Conservation (phyloP, 2,888 invertebrate species). For the Trichopoda pennipes region DNA sequence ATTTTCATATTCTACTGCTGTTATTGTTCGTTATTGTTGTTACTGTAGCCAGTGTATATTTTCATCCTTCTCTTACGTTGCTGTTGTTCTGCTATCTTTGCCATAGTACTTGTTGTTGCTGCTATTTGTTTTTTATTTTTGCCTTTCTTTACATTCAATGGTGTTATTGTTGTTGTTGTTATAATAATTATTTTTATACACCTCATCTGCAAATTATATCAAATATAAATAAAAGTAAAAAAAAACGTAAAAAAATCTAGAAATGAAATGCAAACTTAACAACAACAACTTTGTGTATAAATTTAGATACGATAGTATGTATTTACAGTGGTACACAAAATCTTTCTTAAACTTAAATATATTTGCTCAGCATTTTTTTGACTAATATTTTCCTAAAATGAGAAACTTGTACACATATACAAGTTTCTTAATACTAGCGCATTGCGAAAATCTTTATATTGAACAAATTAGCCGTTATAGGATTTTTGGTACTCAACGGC, state of each 20-base stretch:
- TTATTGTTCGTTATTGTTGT: constrained; percentile 54
- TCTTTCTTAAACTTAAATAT: too few relatives aligned
- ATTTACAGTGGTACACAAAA: too few relatives aligned
- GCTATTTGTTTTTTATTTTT: constrained; percentile 34
- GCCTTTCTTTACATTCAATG: constrained; percentile 47
- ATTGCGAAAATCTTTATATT: too few relatives aligned
- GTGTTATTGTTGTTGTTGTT: constrained; percentile 55
- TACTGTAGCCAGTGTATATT: constrained; percentile 59
- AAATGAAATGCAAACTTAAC: constrained; percentile 60
- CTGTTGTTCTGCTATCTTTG: constrained; percentile 51
- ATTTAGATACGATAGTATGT: too few relatives aligned
- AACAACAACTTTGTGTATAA: constrained; percentile 30
- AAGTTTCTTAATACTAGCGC: too few relatives aligned
- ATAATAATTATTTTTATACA: constrained; percentile 71
- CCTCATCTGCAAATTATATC: constrained; percentile 72
- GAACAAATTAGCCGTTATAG: too few relatives aligned
- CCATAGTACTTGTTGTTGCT: constrained; percentile 36
- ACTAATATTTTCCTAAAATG: too few relatives aligned
- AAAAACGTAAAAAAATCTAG: constrained; percentile 22
- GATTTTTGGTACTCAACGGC: too few relatives aligned
- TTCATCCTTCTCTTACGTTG: constrained; percentile 34
- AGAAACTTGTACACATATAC: too few relatives aligned
- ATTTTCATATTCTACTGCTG: constrained; percentile 36
- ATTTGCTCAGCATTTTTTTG: too few relatives aligned
- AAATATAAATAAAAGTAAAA: constrained; percentile 68